Evolutionary conservation across 1,140 invertebrate genomes (phyloP).

Genomic region (Drosophila parabipectinata): DNA sequence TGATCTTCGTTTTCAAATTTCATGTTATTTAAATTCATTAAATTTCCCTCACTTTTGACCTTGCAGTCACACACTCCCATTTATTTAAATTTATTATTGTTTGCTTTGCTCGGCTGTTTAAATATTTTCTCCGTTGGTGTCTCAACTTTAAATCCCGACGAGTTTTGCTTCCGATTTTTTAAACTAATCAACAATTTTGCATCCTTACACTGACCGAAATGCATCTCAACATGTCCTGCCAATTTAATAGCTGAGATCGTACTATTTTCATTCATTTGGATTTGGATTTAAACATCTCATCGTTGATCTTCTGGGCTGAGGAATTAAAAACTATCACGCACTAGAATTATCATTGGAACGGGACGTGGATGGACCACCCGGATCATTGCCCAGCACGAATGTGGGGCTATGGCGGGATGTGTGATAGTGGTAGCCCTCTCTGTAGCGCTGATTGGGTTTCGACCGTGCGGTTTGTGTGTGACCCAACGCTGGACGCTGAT

Average conservation of each 20-base stretch:
- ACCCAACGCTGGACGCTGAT: slow-evolving; percentile 83
- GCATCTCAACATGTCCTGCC: slow-evolving; percentile 47
- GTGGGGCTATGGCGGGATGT: slow-evolving; percentile 84
- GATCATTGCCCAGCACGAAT: slow-evolving; percentile 83
- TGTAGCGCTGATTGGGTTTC: slow-evolving; percentile 83
- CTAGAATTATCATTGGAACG: slow-evolving; percentile 84
- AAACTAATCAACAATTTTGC: slow-evolving; percentile 78
- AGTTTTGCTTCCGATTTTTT: slow-evolving; percentile 49
- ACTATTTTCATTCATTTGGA: slow-evolving; percentile 10
- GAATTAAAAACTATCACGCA: slow-evolving; percentile 84
- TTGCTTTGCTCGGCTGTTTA: slow-evolving; percentile 72
- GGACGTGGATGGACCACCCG: slow-evolving; percentile 83
- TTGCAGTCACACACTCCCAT: slow-evolving; percentile 56
- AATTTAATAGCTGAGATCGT: slow-evolving; percentile 45
- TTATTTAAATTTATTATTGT: slow-evolving; percentile 82
- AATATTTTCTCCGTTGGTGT: slow-evolving; percentile 54
- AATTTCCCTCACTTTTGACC: slow-evolving; percentile 54
- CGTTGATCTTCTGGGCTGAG: slow-evolving; percentile 51
- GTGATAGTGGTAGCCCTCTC: slow-evolving; percentile 84
- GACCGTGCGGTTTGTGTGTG: slow-evolving; percentile 82
- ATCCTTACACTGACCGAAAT: slow-evolving; percentile 64
- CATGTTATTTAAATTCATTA: slow-evolving; percentile 70
- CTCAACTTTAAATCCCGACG: slow-evolving; percentile 46
- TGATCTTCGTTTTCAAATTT: slow-evolving; percentile 45
- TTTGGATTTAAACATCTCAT: slow-evolving; percentile 13